phyloP scores from a whole-genome alignment of 2,888 invertebrate species.

The Drosophila bunnanda region DNA sequence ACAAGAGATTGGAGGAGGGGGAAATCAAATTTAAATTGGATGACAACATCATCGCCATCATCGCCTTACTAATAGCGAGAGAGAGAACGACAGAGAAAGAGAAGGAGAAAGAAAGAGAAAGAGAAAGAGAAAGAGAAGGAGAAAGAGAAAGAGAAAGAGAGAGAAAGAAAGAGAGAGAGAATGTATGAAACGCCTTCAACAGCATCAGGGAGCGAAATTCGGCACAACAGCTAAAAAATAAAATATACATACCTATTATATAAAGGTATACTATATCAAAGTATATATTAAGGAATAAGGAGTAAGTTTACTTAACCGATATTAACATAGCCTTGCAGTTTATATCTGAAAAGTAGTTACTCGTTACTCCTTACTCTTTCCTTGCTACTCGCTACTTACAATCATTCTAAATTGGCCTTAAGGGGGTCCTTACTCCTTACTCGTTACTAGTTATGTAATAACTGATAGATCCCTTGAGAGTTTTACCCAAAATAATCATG shows the following conservation, averaged over 20 bases:
- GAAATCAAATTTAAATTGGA: not conserved
- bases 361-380: not conserved
- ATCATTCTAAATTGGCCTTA: not conserved
- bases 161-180: not conserved
- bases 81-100: not conserved
- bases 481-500: too few relatives aligned
- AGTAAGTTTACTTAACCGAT: not conserved
- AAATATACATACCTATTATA: too few relatives aligned
- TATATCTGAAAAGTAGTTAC: not conserved
- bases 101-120: too few relatives aligned
- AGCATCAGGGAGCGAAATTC: constrained; percentile 13
- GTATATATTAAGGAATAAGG: not conserved
- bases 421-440: too few relatives aligned
- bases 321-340: not conserved
- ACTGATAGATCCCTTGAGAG: too few relatives aligned
- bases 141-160: not conserved
- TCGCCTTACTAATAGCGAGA: not conserved
- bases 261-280: too few relatives aligned
- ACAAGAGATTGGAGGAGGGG: constrained; percentile 3
- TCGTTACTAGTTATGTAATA: too few relatives aligned
- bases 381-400: not conserved
- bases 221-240: constrained; percentile 7
- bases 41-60: not conserved
- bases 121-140: not conserved
- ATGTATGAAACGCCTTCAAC: constrained; percentile 5